These are phyloP conservation scores for Cervus canadensis DNA, from an alignment of 2,113 vertebrate species.

Conservation along the genomic window DNA sequence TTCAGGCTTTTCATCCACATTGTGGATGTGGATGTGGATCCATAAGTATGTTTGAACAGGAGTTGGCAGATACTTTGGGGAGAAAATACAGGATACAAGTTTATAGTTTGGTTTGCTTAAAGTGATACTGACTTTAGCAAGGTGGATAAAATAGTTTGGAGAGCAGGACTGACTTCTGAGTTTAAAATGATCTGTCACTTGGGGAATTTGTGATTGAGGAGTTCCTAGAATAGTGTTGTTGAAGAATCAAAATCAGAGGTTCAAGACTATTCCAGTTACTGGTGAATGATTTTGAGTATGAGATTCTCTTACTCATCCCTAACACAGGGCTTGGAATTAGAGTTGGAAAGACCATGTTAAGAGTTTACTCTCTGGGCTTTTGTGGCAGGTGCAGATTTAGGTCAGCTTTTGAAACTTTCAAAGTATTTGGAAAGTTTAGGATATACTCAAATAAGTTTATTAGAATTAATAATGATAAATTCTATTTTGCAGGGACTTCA, in stretches of 20 bases:
- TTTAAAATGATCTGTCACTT: conserved; percentile 15
- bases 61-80: background rate
- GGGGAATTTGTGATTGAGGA: background rate
- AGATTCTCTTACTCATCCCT: background rate
- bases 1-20: background rate
- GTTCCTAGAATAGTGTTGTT: background rate
- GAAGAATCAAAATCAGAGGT: background rate
- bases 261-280: background rate
- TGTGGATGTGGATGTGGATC: background rate
- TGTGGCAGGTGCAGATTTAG: background rate
- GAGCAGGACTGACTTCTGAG: background rate
- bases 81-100: background rate
- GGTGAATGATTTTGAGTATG: background rate
- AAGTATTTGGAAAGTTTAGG: background rate
- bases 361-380: background rate
- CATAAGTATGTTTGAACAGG: background rate
- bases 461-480: background rate
- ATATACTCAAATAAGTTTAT: background rate
- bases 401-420: background rate
- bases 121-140: background rate
- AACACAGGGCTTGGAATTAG: background rate
- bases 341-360: background rate
- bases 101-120: background rate
- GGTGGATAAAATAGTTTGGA: background rate
- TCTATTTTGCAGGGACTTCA: background rate